Base-by-base conservation (phyloP, 2,888 invertebrate genomes). In the Atherix ibis region DNA sequence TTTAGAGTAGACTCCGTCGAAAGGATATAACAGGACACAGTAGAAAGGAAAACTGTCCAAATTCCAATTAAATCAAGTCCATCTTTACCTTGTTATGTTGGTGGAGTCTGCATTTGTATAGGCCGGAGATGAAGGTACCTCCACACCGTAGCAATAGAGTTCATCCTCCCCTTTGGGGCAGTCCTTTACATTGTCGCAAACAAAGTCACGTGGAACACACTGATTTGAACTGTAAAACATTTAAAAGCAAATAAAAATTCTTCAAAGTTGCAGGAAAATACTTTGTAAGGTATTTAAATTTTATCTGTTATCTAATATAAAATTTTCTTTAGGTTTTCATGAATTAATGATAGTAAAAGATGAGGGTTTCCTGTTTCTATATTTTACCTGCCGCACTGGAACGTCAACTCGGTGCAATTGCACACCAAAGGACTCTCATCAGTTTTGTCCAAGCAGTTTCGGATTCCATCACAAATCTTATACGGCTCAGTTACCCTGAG, bases 141-240 rank as follows among this genome's bases (percentile, higher is more conserved):
- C 60, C 24, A 74, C 49, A 9, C 58, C 71, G 32, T 68, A 64
- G 49, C 85, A 85, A 4, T 60, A 54, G 5, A 51, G 51, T 51
- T 85, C 85, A 47, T 87, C 85, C 43, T 79, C 77, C 5, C 74
- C 75, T 37, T 71, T 63, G 0, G 74, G 73, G 52, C 85, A 87
- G 48, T 87, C 84, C 1, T 53, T 46, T 5, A 69, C 55, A n/a
- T 74, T 76, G 49, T 85, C 85, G 50, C 85, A 85, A 1, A 83
- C 70, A 58, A 78, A 71, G 43, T 83, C 82, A 16, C 63, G 62
- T 1, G 82, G 69, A 28, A 85, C 66, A 46, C 84, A 84, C 33
- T 64, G 61, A 5, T 66, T 58, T 15, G 63, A 48, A 13, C 59
- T 58, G 32, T 5, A 28, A 37, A 18, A 32, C 31, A 17, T 27